Evolutionary conservation across 2,797 vertebrate genomes (phyloP).

Genomic region (Molossus molossus): DNA sequence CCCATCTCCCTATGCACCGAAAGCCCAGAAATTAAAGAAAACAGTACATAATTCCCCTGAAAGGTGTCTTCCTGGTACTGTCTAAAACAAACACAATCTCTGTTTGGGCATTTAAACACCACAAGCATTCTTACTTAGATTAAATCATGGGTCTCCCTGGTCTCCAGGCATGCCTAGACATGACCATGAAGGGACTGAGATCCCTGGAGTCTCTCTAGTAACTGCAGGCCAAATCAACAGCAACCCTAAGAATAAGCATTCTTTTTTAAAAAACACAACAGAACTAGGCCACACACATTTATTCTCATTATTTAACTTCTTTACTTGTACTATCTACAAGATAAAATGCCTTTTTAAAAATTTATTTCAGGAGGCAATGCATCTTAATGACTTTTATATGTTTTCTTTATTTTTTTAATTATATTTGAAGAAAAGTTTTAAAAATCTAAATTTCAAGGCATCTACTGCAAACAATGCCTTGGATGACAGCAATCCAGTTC

Average conservation of each 20-base stretch:
- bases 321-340: background rate
- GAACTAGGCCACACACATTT: slow-evolving; percentile 45
- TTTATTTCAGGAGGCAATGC: slow-evolving; percentile 31
- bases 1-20: slow-evolving; percentile 46
- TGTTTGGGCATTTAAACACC: slow-evolving; percentile 78
- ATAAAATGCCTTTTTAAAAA: slow-evolving; percentile 48
- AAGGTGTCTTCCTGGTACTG: slow-evolving; percentile 73
- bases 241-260: slow-evolving; percentile 82
- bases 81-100: slow-evolving; percentile 79
- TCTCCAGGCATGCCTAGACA: slow-evolving; percentile 91
- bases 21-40: slow-evolving; percentile 76
- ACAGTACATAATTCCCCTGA: slow-evolving; percentile 67
- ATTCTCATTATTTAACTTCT: slow-evolving; percentile 54
- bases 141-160: slow-evolving; percentile 88
- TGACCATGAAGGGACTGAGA: slow-evolving; percentile 80
- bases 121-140: slow-evolving; percentile 89
- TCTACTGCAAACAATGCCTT: slow-evolving; percentile 14
- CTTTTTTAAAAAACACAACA: background rate
- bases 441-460: slow-evolving; percentile 58
- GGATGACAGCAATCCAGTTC: slow-evolving; percentile 64
- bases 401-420: slow-evolving; percentile 24
- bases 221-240: slow-evolving; percentile 86
- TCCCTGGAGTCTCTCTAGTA: slow-evolving; percentile 90
- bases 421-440: slow-evolving; percentile 60
- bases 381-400: slow-evolving; percentile 54